phyloP scores from a whole-genome alignment of 1,140 invertebrate species.

The Pogonognathellus flavescens region DNA sequence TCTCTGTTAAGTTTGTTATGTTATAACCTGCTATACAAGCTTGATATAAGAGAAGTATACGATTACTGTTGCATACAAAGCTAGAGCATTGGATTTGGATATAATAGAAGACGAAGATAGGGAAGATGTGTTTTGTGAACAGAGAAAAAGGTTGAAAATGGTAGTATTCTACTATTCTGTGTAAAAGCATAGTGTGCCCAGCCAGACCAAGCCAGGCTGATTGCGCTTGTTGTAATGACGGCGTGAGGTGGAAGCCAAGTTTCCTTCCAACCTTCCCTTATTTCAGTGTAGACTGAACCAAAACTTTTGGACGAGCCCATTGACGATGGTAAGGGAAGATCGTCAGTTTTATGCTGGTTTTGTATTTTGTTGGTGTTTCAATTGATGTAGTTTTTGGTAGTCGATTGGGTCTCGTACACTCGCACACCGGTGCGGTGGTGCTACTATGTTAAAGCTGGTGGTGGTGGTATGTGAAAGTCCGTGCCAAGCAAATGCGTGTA shows the following conservation, averaged over 20 bases:
- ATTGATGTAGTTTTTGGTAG: constrained; percentile 18
- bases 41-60: too few relatives aligned
- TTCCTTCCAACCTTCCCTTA: constrained; percentile 48
- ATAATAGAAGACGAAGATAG: not conserved
- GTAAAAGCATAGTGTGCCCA: not conserved
- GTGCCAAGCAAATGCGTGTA: constrained; percentile 46
- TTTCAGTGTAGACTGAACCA: constrained; percentile 43
- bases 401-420: not conserved
- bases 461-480: constrained; percentile 50
- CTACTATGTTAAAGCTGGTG: not conserved
- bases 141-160: constrained; percentile 38
- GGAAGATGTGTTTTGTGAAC: not conserved
- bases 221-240: constrained; percentile 35
- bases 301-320: constrained; percentile 56
- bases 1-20: too few relatives aligned
- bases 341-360: not conserved
- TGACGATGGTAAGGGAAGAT: constrained; percentile 2
- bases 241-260: constrained; percentile 17
- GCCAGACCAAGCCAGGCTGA: not conserved
- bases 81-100: too few relatives aligned
- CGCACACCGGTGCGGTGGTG: not conserved
- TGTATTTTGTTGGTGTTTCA: not conserved
- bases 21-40: too few relatives aligned
- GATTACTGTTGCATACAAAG: too few relatives aligned
- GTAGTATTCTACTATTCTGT: constrained; percentile 7